Conservation (phyloP, 2,113 vertebrate species). For the Oncorhynchus mykiss region DNA sequence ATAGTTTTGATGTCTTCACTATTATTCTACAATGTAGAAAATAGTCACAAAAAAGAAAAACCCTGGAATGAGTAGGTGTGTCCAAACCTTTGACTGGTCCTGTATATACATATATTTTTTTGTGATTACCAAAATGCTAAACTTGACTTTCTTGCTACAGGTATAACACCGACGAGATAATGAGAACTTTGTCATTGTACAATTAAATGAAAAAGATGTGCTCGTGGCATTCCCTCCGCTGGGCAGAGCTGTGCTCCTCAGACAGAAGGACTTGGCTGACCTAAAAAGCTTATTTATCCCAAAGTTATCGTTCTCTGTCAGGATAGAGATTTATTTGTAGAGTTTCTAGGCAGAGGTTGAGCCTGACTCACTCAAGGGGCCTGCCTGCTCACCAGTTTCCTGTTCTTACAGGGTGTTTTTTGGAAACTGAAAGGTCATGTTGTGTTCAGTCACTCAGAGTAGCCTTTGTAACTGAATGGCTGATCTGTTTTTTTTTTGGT, state of each 20-base stretch:
- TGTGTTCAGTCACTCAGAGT: conserved; percentile 12
- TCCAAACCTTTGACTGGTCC: too few relatives aligned
- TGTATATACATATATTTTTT: conserved; percentile 2
- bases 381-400: conserved; percentile 12
- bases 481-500: conserved; percentile 5
- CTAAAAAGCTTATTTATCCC: conserved; percentile 7
- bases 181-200: neutral
- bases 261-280: conserved; percentile 10
- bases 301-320: neutral
- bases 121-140: conserved; percentile 40
- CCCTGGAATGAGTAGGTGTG: too few relatives aligned
- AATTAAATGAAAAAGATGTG: conserved; percentile 13
- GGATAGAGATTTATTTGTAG: neutral
- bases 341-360: neutral
- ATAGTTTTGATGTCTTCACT: too few relatives aligned
- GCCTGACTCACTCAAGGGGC: neutral
- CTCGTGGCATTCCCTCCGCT: conserved; percentile 36
- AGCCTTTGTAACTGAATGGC: conserved; percentile 16
- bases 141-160: conserved; percentile 21
- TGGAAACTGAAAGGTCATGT: conserved; percentile 32
- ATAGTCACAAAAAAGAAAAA: neutral
- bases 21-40: too few relatives aligned
- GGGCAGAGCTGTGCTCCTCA: conserved; percentile 34
- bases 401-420: conserved; percentile 5
- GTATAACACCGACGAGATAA: conserved; percentile 6